phyloP scores from a whole-genome alignment of 1,140 invertebrate species.

The Anastrepha obliqua region DNA sequence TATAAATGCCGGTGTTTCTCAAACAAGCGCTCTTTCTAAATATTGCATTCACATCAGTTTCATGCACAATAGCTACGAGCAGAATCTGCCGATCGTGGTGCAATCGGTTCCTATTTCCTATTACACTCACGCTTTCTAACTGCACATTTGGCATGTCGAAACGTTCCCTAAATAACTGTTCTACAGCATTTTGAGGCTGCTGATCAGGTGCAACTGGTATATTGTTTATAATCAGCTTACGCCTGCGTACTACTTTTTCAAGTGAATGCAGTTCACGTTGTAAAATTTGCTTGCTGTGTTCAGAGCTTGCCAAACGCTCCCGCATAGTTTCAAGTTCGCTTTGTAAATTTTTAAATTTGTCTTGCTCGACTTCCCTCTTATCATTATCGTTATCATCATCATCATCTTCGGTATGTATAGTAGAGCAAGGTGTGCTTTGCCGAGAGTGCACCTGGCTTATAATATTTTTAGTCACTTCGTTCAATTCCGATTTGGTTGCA shows the following conservation, averaged over 20 bases:
- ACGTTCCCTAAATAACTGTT: constrained; percentile 45
- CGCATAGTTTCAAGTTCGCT: constrained; percentile 45
- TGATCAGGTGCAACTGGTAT: background rate
- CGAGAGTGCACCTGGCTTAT: background rate
- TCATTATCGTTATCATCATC: background rate
- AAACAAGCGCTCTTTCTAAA: constrained; percentile 49
- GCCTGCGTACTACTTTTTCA: constrained; percentile 48
- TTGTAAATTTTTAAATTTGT: constrained; percentile 42
- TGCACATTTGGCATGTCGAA: constrained; percentile 26
- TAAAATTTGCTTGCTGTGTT: constrained; percentile 47
- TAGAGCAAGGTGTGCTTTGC: constrained; percentile 9
- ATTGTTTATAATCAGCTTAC: constrained; percentile 55
- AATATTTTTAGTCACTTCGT: background rate
- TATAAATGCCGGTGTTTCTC: constrained; percentile 55
- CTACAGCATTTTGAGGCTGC: constrained; percentile 12
- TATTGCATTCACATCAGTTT: constrained; percentile 39
- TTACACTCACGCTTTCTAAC: constrained; percentile 12
- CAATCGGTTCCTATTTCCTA: background rate
- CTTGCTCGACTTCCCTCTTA: background rate
- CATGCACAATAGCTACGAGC: constrained; percentile 26
- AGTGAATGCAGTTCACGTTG: constrained; percentile 55
- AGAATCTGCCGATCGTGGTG: background rate
- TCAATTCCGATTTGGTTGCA: constrained; percentile 23
- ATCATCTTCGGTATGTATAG: background rate
- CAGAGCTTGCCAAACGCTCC: constrained; percentile 8